Conservation (phyloP, 2,797 vertebrate genomes). For the Danio aesculapii region DNA sequence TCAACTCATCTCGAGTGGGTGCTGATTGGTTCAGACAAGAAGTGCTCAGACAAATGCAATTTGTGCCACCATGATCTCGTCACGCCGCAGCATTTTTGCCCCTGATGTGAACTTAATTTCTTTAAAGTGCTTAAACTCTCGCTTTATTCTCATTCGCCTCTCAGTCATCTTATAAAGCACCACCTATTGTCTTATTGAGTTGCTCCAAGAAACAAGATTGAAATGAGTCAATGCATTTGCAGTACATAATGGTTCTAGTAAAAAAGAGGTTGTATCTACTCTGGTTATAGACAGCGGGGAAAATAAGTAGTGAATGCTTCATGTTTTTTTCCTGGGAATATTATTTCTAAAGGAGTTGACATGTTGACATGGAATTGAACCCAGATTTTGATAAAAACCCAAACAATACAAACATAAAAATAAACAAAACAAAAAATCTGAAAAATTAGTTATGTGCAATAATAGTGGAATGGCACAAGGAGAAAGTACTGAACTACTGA, state of each 20-base stretch:
- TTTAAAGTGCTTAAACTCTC: constrained; percentile 14
- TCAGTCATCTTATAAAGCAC: constrained; percentile 24
- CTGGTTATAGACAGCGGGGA: too few relatives aligned
- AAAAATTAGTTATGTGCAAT: too few relatives aligned
- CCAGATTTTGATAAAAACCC: too few relatives aligned
- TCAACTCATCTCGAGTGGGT: constrained; percentile 25
- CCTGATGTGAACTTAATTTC: constrained; percentile 29
- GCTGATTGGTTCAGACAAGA: constrained; percentile 36
- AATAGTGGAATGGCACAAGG: too few relatives aligned
- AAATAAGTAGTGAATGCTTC: too few relatives aligned
- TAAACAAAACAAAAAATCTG: too few relatives aligned
- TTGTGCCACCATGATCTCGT: neutral
- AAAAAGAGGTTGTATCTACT: neutral
- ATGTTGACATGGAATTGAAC: too few relatives aligned
- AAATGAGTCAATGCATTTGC: neutral
- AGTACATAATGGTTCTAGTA: neutral
- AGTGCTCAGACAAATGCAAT: constrained; percentile 27
- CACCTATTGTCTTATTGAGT: constrained; percentile 3
- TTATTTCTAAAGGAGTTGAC: too few relatives aligned
- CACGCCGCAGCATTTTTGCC: neutral
- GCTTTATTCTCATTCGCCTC: constrained; percentile 9
- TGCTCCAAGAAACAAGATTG: neutral
- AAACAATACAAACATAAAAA: too few relatives aligned
- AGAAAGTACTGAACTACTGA: too few relatives aligned
- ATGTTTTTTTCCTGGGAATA: too few relatives aligned